Conservation (phyloP, 1,140 invertebrate genomes). For the Penaeus vannamei region DNA sequence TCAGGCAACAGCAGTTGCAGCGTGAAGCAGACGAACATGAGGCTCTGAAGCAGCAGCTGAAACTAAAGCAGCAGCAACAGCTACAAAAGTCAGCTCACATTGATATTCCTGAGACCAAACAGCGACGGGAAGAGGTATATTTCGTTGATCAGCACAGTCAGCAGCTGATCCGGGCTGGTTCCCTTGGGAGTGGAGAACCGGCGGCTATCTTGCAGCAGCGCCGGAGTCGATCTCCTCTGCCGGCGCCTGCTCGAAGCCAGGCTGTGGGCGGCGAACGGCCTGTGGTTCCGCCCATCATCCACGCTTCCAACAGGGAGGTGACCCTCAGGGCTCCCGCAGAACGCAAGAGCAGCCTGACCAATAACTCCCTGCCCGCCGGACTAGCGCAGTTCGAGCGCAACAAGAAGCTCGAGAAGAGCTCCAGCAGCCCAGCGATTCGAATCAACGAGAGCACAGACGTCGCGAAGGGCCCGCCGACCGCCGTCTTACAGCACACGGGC, state of each 20-base stretch:
- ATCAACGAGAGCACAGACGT: not conserved
- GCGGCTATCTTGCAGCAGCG: slow-evolving; percentile 55
- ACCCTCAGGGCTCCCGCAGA: not conserved
- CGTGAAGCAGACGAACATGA: slow-evolving; percentile 5
- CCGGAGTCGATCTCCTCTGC: slow-evolving; percentile 51
- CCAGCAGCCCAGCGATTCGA: not conserved
- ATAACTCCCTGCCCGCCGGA: not conserved
- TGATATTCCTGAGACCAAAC: slow-evolving; percentile 9
- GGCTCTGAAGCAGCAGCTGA: not conserved
- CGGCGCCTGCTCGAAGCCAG: not conserved
- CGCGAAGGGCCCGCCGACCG: not conserved
- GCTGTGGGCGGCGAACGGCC: not conserved
- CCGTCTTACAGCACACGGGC: too few species aligned
- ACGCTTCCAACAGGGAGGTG: not conserved
- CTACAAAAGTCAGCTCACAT: slow-evolving; percentile 21
- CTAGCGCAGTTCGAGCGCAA: not conserved
- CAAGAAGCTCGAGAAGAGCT: slow-evolving; percentile 20
- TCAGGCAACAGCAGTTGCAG: not conserved
- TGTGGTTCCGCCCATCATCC: slow-evolving; percentile 20
- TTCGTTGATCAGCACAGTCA: slow-evolving; percentile 29
- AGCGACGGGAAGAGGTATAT: not conserved
- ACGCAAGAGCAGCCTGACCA: slow-evolving; percentile 14
- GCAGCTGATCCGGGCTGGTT: slow-evolving; percentile 52
- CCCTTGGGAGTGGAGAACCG: slow-evolving; percentile 49
- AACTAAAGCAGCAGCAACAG: not conserved